Percentiles rank a stretch among this genome's conserved stretches.
Evolutionary conservation across 2,113 vertebrate genomes (phyloP).

Genomic region (Eulemur macaco): DNA sequence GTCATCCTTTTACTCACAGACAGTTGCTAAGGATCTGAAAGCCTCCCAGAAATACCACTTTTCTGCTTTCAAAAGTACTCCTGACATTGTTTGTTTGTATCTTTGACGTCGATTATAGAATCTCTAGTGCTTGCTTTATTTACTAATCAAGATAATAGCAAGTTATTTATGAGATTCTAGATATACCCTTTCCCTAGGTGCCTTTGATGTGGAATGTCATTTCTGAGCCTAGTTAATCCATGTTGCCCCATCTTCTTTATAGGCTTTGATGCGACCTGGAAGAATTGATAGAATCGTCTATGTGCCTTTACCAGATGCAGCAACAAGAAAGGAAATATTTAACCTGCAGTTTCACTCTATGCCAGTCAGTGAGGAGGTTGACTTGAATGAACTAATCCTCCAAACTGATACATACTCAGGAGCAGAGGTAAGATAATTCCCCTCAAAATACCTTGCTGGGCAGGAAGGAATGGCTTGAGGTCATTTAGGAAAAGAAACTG

Average conservation of each 20-base stretch:
- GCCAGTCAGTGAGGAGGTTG: slow-evolving; percentile 88
- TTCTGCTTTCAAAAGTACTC: background rate
- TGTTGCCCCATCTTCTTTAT: slow-evolving; percentile 10
- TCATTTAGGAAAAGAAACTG: background rate
- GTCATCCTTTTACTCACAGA: background rate
- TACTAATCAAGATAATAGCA: background rate
- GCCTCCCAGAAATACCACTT: background rate
- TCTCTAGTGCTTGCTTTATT: background rate
- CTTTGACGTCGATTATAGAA: background rate
- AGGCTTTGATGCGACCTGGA: slow-evolving; percentile 98
- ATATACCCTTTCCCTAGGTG: background rate
- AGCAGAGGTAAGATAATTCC: slow-evolving; percentile 91
- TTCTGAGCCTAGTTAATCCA: background rate
- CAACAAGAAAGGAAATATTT: slow-evolving; percentile 92
- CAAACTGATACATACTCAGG: slow-evolving; percentile 92
- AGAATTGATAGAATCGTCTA: slow-evolving; percentile 96
- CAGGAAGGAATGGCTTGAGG: background rate
- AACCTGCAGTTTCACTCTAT: slow-evolving; percentile 90
- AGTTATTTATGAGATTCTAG: background rate
- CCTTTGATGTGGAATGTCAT: background rate
- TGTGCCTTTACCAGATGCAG: slow-evolving; percentile 92
- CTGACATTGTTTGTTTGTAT: background rate
- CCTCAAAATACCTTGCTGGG: background rate
- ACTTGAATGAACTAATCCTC: slow-evolving; percentile 87
- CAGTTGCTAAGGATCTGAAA: background rate